A percentile compares a stretch with the other conserved stretches of the same genome.
phyloP scores from a whole-genome alignment of 2,113 vertebrate genomes.

The Cavia aperea region DNA sequence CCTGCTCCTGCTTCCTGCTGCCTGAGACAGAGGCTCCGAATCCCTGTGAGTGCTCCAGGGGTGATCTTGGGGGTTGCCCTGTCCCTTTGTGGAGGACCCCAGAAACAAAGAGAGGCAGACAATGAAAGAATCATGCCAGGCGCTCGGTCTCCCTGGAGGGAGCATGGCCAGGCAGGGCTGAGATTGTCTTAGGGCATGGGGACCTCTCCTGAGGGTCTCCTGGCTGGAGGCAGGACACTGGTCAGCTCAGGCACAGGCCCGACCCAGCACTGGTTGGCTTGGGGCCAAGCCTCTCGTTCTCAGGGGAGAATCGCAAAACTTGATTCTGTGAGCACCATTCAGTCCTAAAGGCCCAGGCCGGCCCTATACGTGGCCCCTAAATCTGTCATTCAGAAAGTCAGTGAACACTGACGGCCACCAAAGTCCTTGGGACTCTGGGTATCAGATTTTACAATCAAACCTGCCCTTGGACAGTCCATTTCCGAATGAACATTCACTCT shows the following conservation, averaged over 20 bases:
- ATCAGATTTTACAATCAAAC: background rate
- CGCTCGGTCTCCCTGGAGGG: conserved; percentile 77
- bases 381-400: conserved; percentile 59
- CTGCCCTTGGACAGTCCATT: background rate
- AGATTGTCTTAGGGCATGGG: conserved; percentile 81
- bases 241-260: conserved; percentile 56
- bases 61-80: conserved; percentile 82
- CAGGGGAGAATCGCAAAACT: conserved; percentile 41
- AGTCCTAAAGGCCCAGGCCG: background rate
- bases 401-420: background rate
- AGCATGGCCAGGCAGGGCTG: conserved; percentile 84
- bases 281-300: conserved; percentile 61
- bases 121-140: conserved; percentile 87
- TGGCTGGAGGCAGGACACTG: conserved; percentile 42
- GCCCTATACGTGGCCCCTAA: background rate
- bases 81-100: conserved; percentile 75
- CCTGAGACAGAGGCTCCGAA: conserved; percentile 86
- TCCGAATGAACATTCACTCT: rapidly evolving
- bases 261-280: background rate
- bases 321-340: conserved; percentile 47
- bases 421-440: background rate
- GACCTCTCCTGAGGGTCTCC: conserved; percentile 75
- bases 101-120: conserved; percentile 76
- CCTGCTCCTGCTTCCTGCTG: conserved; percentile 76
- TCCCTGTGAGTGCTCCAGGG: conserved; percentile 76